Base-by-base conservation (phyloP, 2,113 vertebrate species). In the Silurus asotus region DNA sequence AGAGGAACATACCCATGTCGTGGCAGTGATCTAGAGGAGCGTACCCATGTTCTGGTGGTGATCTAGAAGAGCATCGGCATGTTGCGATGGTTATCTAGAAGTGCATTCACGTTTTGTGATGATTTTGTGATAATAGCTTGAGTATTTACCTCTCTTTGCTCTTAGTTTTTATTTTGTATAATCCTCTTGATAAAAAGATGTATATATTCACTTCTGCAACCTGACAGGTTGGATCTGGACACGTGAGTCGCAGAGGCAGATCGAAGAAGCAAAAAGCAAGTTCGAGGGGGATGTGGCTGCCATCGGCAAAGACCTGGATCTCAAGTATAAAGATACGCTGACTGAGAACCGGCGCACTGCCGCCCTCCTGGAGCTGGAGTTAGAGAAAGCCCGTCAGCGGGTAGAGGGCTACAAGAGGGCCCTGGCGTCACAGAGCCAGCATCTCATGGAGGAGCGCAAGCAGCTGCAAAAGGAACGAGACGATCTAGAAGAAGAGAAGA, bases 161-260 rank as follows among this genome's bases (percentile, higher is more conserved):
- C 11, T 10, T 78, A 37, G 37, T 78, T 8, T 6, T 25, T 55
- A n/a, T n/a, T 53, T 55, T 7, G 23, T 53, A 53, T 53, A 74
- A 20, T 4, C 2, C 45, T 49, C 4, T 3, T 75, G 51, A 10
- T 76, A 55, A 15, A 76, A 58, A 28, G 6, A n/a, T 19, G n/a
- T 25, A 19, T 78, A 28, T 64, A 2, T 58, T 79, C 2, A 37
- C 53, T 56, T 55, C 13, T 65, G 10, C 58, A 61, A 51, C 61
- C 61, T 19, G 17, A 20, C 90, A 99, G 98, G 98, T 84, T 99
- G 97, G 97, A 98, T 99, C 91, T 99, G 98, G 98, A 97, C 96
- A 82, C 96, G 96, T 85, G 97, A 99, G 86, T 97, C 96, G 55
- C 94, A 97, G 80, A 96, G 93, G 90, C 96, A 99, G 92, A 97